A percentile compares a stretch with the other conserved stretches of the same genome.
Evolutionary conservation across 2,113 vertebrate species (phyloP).

Genomic region (Cisticola juncidis): DNA sequence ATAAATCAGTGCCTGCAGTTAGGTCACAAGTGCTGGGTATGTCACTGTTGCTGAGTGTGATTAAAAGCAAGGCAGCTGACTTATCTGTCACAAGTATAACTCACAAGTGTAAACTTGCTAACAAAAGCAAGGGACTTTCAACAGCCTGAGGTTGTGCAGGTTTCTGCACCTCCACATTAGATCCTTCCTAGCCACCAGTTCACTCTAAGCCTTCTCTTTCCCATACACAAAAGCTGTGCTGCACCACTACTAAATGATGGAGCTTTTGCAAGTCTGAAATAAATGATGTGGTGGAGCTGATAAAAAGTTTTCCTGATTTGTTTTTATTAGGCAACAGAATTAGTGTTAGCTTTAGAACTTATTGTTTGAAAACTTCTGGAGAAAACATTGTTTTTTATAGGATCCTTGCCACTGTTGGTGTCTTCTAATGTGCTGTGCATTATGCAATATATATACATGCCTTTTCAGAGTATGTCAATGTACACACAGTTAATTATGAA

Average conservation of each 20-base stretch:
- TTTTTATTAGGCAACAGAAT: background rate
- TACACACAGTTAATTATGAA: background rate
- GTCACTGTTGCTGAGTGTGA: background rate
- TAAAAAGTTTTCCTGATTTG: background rate
- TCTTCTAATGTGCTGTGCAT: background rate
- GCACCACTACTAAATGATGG: background rate
- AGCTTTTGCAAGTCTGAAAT: background rate
- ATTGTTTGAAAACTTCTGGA: background rate
- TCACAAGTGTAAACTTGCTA: background rate
- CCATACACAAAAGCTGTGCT: background rate
- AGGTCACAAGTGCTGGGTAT: background rate
- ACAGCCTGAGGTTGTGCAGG: background rate
- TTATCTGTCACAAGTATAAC: background rate
- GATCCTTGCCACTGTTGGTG: accelerated
- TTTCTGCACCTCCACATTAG: background rate
- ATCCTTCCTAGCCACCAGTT: background rate
- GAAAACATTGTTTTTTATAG: background rate
- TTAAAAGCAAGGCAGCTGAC: background rate
- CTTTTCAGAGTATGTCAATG: background rate
- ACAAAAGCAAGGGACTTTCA: background rate
- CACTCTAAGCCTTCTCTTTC: background rate
- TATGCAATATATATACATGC: background rate
- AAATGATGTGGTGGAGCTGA: accelerated
- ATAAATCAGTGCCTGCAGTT: background rate
- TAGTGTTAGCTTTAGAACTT: background rate